Evolutionary conservation across 2,888 invertebrate species (phyloP), one percentile per base, ranked within the genome.

Genomic region (Euzophera pinguis): DNA sequence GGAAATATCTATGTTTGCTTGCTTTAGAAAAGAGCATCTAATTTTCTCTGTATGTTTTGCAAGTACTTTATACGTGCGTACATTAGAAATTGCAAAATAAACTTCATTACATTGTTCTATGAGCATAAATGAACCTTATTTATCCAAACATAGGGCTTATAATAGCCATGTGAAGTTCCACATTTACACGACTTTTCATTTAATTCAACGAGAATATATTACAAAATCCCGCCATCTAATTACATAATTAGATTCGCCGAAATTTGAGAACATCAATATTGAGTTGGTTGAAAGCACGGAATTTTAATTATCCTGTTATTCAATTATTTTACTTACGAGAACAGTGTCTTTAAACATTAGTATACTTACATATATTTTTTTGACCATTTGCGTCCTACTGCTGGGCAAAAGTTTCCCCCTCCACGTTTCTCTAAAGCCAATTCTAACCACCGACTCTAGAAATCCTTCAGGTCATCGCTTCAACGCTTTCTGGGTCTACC

Each of bases 201-300:
- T 39, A 39, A 39, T 39, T 39, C 16, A 39, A 39, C 16, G 8
- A 16, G 16, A 32, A 45, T 45, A 10, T 32, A 45, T 45, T 32
- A 32, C 45, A 16, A 32, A 12, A 34, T 45, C 14, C 14, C 13
- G 14, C 45, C 32, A 45, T 32, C 16, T 34, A 32, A 45, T 45
- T 45, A 32, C 34, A 32, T 34, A 32, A 45, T 45, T 45, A 32
- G 45, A 45, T 45, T 45, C 39, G 16, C 16, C 16, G 39, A 39
- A 16, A 14, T 39, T 14, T 10, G 1, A 1, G 16, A 39, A 39
- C 39, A 39, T 13, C 9, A 13, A 39, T 14, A 39, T 39, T 39
- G 16, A 16, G 13, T 39, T 16, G 3, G 9, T 3, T 13, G 7
- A 39, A 38, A 39, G 39, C 9, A 32, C 32, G 32, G 43, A 34